phyloP scores from a whole-genome alignment of 2,888 invertebrate species.

The Diloba caeruleocephala region DNA sequence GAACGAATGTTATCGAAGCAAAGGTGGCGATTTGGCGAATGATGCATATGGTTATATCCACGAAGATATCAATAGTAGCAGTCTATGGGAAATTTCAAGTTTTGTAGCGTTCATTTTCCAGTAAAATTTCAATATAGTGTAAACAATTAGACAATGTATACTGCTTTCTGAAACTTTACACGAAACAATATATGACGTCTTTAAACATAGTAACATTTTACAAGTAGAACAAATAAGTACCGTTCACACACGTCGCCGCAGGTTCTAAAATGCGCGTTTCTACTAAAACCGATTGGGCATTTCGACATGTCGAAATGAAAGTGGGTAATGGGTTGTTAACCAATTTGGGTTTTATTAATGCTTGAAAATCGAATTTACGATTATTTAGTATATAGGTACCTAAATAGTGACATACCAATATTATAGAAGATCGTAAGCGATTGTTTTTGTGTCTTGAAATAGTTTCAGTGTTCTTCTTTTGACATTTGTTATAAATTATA shows the following conservation, averaged over 20 bases:
- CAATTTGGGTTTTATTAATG: conserved; percentile 51
- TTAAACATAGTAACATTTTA: conserved; percentile 10
- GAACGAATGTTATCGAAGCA: too few relatives aligned
- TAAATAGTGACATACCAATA: too few relatives aligned
- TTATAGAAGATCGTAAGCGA: too few relatives aligned
- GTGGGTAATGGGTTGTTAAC: conserved; percentile 54
- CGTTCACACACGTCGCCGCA: conserved; percentile 44
- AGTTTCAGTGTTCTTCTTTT: too few relatives aligned
- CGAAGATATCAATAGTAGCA: background rate
- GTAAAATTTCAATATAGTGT: conserved; percentile 8
- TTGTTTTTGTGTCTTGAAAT: too few relatives aligned
- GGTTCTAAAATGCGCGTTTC: conserved; percentile 43
- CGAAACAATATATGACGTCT: conserved; percentile 14
- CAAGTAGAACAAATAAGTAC: conserved; percentile 44
- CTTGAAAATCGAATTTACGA: conserved; percentile 17
- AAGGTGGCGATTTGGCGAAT: background rate
- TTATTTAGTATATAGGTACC: too few relatives aligned
- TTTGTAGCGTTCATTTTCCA: conserved; percentile 1
- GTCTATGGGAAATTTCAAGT: conserved; percentile 2
- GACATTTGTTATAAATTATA: too few relatives aligned
- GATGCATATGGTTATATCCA: background rate
- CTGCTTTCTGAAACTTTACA: conserved; percentile 1
- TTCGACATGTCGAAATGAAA: conserved; percentile 54
- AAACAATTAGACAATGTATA: conserved; percentile 9
- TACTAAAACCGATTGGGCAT: conserved; percentile 30